Conservation (phyloP, 2,797 vertebrate genomes). For the Fringilla coelebs region DNA sequence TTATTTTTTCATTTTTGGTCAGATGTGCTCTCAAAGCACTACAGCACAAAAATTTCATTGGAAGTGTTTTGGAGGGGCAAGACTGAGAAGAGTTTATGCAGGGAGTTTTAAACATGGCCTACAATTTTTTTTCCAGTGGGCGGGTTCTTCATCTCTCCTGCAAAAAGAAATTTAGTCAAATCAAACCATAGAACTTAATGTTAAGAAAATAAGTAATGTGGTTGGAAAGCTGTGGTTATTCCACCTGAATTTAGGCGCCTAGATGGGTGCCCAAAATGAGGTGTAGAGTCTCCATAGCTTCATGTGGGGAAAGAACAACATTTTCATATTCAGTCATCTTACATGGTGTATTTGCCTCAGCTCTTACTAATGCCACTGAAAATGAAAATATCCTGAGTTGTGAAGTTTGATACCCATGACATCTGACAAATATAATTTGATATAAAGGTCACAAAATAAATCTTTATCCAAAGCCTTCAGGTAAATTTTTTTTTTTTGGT, state of each 20-base stretch:
- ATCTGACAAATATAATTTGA: background rate
- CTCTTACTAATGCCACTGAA: background rate
- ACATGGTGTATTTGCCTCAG: background rate
- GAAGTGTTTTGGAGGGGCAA: background rate
- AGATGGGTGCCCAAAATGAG: background rate
- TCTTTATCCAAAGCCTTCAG: background rate
- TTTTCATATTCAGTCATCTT: background rate
- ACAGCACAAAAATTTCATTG: background rate
- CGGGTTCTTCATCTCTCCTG: background rate
- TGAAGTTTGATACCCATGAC: background rate
- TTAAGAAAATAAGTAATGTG: background rate
- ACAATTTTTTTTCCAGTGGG: background rate
- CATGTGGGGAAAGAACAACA: background rate
- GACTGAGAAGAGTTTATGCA: background rate
- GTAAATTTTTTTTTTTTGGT: accelerated
- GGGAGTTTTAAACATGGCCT: background rate
- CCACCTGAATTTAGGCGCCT: background rate
- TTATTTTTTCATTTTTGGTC: background rate
- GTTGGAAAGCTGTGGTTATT: background rate
- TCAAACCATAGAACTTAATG: background rate
- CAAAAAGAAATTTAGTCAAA: background rate
- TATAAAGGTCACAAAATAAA: background rate
- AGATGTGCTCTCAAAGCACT: background rate
- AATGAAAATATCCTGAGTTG: background rate
- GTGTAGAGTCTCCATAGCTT: background rate